Percentiles rank a stretch among this genome's conserved stretches.
Conservation (phyloP, 2,888 invertebrate genomes). For the Chaetogeoica ovagalla region DNA sequence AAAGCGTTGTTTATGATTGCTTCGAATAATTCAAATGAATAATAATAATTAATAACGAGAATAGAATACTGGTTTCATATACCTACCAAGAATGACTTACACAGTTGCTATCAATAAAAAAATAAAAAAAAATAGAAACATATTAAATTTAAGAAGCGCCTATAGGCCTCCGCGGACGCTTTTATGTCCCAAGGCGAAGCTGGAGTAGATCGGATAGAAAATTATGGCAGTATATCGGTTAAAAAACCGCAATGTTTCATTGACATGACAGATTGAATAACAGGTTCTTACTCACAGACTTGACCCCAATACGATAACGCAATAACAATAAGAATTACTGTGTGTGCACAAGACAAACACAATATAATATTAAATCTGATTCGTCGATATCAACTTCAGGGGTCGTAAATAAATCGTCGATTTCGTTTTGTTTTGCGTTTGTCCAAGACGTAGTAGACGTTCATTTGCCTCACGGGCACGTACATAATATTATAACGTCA, state of each 20-base stretch:
- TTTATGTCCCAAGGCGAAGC: too few species aligned
- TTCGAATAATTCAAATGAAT: too few species aligned
- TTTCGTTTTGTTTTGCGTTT: constrained; percentile 3
- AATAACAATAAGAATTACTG: constrained; percentile 18
- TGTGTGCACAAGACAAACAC: background rate
- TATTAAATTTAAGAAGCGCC: too few species aligned
- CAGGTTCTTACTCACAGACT: constrained; percentile 39
- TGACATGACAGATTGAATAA: constrained; percentile 24
- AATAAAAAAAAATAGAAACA: too few species aligned
- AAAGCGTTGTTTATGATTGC: too few species aligned
- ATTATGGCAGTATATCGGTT: background rate
- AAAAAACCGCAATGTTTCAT: constrained; percentile 29
- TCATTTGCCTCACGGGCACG: background rate
- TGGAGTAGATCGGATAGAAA: too few species aligned
- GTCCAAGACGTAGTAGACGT: background rate
- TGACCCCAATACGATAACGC: constrained; percentile 33
- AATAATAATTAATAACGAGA: too few species aligned
- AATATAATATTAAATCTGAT: constrained; percentile 18
- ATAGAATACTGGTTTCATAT: too few species aligned
- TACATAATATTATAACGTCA: background rate
- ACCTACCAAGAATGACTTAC: too few species aligned
- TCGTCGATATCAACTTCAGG: background rate
- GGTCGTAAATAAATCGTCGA: constrained; percentile 8
- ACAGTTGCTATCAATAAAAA: too few species aligned
- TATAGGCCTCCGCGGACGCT: too few species aligned